Base-by-base conservation (phyloP, 2,113 vertebrate species). In the Sebastes fasciatus region DNA sequence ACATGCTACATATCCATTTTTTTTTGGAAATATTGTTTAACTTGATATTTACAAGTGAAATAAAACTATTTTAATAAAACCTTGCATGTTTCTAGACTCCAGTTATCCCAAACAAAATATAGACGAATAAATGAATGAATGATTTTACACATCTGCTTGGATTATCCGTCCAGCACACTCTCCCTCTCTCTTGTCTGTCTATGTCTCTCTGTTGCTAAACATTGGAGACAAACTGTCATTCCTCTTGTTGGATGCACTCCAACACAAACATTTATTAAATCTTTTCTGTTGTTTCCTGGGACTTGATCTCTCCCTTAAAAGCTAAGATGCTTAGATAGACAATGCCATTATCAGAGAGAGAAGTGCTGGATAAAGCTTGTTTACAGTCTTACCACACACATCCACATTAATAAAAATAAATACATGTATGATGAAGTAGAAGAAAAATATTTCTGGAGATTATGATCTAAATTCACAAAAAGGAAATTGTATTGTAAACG, bases 251-350 rank as follows among this genome's bases (percentile, higher is more conserved):
- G 69, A 58, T 61, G 21, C 8, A 11, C 49, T 69, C 87, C 89
- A 89, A 63, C 0, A 67, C 23, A 83, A 90, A 88, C 52, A 89
- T 80, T 78, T 69, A 73, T 23, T 23, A 23, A 23, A 4, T 80
- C 4, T 74, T 73, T 82, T 86, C 43, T 68, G 14, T 55, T 57
- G 14, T 67, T 82, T 70, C 79, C 42, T 78, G 23, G 5, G 14
- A 34, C 61, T 1, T 11, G 21, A 65, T 82, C 10, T 13, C 19
- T 58, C 69, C 45, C 60, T 8, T 21, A 14, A 49, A 60, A 52
- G 23, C 45, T 61, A 6, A 73, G 42, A 65, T 60, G 14, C 17
- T 48, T 10, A 67, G 1, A 80, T 1, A 70, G 5, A 21, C n/a
- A 49, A 5, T 49, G 40, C 23, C 7, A 26, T 57, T 63, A 26